Percentiles rank a stretch among this genome's conserved stretches.
phyloP scores from a whole-genome alignment of 2,888 invertebrate species.

The Cartodere bifasciata region DNA sequence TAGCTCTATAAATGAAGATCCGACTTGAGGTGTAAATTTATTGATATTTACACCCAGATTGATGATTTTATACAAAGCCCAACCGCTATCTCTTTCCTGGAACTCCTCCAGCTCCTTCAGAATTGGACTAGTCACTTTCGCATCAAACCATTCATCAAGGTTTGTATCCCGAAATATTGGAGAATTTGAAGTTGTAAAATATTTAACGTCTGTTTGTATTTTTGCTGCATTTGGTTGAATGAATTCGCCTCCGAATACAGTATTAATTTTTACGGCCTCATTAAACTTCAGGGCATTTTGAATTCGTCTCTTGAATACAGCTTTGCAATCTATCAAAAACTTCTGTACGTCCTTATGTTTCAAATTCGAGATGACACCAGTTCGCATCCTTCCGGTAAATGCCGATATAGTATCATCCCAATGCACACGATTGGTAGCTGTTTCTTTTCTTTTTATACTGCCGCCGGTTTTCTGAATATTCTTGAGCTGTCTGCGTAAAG shows the following conservation, averaged over 20 bases:
- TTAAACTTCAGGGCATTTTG: conserved; percentile 12
- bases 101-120: conserved; percentile 17
- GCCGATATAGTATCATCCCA: conserved; percentile 10
- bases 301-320: conserved; percentile 12
- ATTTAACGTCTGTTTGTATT: conserved; percentile 15
- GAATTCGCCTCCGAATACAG: conserved; percentile 15
- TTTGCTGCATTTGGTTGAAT: conserved; percentile 10
- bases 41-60: conserved; percentile 15
- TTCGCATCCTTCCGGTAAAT: conserved; percentile 9
- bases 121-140: conserved; percentile 12
- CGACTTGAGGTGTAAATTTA: conserved; percentile 5
- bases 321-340: conserved; percentile 12
- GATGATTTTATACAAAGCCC: conserved; percentile 15
- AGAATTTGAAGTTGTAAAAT: conserved; percentile 15
- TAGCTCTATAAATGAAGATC: conserved; percentile 13
- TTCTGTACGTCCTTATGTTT: conserved; percentile 13
- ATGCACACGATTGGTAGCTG: conserved; percentile 1
- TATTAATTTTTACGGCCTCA: conserved; percentile 12
- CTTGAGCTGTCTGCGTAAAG: conserved; percentile 6
- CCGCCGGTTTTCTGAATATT: not conserved
- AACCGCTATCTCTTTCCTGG: conserved; percentile 17
- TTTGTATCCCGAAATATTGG: conserved; percentile 2
- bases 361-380: conserved; percentile 9
- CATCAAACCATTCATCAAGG: conserved; percentile 14
- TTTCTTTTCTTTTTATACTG: conserved; percentile 1